phyloP scores from a whole-genome alignment of 2,113 vertebrate genomes.

The Bubalus kerabau region DNA sequence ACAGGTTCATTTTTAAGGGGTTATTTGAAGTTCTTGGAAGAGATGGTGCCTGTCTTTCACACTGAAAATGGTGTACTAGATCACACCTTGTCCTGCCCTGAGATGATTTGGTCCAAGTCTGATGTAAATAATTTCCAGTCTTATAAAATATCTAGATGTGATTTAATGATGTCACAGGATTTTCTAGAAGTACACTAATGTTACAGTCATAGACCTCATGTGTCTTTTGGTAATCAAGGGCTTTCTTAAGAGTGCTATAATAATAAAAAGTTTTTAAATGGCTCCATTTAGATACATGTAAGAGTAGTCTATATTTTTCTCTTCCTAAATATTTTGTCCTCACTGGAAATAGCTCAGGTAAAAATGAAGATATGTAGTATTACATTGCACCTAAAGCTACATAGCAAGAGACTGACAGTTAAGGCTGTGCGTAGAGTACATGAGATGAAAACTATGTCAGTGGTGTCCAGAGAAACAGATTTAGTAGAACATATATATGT shows the following conservation, averaged over 20 bases:
- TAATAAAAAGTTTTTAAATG: not conserved
- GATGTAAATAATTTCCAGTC: constrained; percentile 28
- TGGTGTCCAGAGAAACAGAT: not conserved
- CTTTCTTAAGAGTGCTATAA: not conserved
- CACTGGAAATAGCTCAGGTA: not conserved
- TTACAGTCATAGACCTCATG: not conserved
- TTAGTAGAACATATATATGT: not conserved
- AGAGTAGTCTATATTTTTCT: not conserved
- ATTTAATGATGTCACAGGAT: constrained; percentile 17
- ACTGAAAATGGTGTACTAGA: not conserved
- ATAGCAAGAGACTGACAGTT: not conserved
- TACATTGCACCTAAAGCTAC: not conserved
- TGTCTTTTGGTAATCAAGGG: not conserved
- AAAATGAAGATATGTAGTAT: not conserved
- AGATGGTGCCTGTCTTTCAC: not conserved
- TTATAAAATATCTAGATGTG: not conserved
- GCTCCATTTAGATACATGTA: not conserved
- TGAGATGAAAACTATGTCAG: not conserved
- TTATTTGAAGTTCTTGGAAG: constrained; percentile 11
- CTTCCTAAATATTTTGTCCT: not conserved
- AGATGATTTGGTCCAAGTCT: constrained; percentile 22
- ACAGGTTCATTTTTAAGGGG: constrained; percentile 8
- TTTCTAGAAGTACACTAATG: constrained; percentile 7
- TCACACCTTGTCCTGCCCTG: not conserved
- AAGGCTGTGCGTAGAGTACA: not conserved